Conservation (phyloP, 1,140 invertebrate genomes). For the Idris sp. region DNA sequence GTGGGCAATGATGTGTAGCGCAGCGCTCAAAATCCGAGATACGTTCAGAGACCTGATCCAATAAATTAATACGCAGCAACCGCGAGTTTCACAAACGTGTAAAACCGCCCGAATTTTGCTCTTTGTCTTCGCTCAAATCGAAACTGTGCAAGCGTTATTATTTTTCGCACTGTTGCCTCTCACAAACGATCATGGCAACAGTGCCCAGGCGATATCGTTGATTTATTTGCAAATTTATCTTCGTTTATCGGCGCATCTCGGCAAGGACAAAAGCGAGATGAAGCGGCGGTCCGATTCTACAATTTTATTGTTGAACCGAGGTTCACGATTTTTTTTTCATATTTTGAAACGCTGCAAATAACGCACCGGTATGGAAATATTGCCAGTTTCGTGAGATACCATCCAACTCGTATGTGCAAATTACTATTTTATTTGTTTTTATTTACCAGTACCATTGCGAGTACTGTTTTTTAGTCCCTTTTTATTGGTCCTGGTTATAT, state of each 20-base stretch:
- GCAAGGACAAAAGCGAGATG: constrained; percentile 47
- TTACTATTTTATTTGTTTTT: constrained; percentile 51
- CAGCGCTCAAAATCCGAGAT: constrained; percentile 30
- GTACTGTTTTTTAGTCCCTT: constrained; percentile 7
- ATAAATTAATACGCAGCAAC: constrained; percentile 66
- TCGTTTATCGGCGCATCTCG: constrained; percentile 50
- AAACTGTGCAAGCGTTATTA: constrained; percentile 41
- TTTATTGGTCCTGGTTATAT: no score
- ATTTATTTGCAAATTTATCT: constrained; percentile 62
- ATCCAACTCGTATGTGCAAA: constrained; percentile 26
- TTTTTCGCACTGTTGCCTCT: constrained; percentile 51
- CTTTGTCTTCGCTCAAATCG: constrained; percentile 31
- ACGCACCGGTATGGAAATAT: constrained; percentile 40
- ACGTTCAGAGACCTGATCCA: constrained; percentile 49
- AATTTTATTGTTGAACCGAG: constrained; percentile 48
- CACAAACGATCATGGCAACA: constrained; percentile 31
- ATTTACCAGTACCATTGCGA: not conserved
- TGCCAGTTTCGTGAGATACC: constrained; percentile 26
- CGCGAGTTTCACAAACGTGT: constrained; percentile 35
- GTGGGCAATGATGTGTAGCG: constrained; percentile 58
- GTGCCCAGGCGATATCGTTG: constrained; percentile 42
- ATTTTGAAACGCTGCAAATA: constrained; percentile 27
- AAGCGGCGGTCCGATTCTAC: constrained; percentile 35
- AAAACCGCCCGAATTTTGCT: constrained; percentile 38
- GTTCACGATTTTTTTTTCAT: constrained; percentile 41